Conservation (phyloP, 2,797 vertebrate genomes). For the Columba guinea region DNA sequence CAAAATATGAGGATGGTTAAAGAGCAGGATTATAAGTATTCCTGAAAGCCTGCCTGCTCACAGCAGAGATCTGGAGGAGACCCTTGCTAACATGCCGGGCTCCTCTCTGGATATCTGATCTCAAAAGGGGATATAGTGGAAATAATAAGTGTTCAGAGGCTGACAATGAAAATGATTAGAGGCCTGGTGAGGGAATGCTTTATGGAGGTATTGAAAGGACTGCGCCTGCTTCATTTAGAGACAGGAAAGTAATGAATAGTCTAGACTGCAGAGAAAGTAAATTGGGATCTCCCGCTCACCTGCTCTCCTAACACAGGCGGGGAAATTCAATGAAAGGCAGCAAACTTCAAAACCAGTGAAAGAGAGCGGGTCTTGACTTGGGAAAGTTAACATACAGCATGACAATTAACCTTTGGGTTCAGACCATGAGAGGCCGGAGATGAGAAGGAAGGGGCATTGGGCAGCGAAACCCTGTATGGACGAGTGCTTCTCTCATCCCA, state of each 20-base stretch:
- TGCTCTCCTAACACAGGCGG: background rate
- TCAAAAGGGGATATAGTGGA: slow-evolving; percentile 58
- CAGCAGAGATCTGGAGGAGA: background rate
- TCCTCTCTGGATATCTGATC: slow-evolving; percentile 60
- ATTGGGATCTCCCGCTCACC: slow-evolving; percentile 58
- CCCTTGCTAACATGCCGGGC: background rate
- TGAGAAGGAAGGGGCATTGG: background rate
- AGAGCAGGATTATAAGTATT: background rate
- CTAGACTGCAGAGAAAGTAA: slow-evolving; percentile 66
- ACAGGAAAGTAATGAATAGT: slow-evolving; percentile 68
- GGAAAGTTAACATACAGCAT: background rate
- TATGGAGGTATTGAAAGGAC: slow-evolving; percentile 65
- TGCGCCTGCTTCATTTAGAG: slow-evolving; percentile 51
- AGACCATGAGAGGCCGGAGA: background rate
- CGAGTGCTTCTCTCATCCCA: background rate
- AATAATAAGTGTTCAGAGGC: slow-evolving; percentile 64
- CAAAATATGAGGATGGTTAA: slow-evolving; percentile 1
- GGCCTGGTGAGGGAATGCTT: slow-evolving; percentile 57
- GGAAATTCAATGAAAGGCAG: slow-evolving; percentile 56
- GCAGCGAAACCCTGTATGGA: background rate
- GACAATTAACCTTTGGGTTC: background rate
- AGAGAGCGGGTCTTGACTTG: slow-evolving; percentile 18
- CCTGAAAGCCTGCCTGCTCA: background rate
- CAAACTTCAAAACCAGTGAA: slow-evolving; percentile 32
- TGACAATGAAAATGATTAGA: slow-evolving; percentile 70